phyloP scores from a whole-genome alignment of 2,797 vertebrate species.

The Lophotriccus pileatus region DNA sequence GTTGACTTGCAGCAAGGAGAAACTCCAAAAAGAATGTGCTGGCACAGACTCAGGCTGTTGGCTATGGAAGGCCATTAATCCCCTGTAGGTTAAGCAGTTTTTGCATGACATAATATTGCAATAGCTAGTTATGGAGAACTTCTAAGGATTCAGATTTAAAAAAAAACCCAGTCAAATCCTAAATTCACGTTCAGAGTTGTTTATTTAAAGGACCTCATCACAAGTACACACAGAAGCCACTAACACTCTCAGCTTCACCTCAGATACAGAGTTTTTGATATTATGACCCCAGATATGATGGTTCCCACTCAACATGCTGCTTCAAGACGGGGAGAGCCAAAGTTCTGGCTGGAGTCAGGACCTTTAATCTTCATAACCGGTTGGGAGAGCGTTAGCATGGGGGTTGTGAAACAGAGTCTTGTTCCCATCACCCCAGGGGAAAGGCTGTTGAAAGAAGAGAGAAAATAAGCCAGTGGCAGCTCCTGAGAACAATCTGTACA shows the following conservation, averaged over 20 bases:
- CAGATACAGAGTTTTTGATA: neutral
- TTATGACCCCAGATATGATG: neutral
- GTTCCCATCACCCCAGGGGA: conserved; percentile 95
- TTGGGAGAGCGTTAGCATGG: conserved; percentile 86
- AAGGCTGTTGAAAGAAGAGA: conserved; percentile 80
- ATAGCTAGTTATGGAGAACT: neutral
- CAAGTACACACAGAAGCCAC: neutral
- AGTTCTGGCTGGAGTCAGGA: conserved; percentile 41
- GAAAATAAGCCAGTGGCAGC: neutral
- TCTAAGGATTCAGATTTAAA: neutral
- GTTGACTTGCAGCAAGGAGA: neutral
- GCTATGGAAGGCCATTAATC: neutral
- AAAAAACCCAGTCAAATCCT: neutral
- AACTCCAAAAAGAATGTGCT: neutral
- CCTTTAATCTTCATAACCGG: conserved; percentile 87
- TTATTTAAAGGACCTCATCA: conserved; percentile 73
- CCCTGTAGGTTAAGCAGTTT: neutral
- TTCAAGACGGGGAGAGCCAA: conserved; percentile 70
- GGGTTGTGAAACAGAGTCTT: conserved; percentile 91
- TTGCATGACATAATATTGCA: neutral
- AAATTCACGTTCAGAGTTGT: conserved; percentile 35
- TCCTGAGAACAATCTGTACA: neutral
- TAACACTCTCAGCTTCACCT: neutral
- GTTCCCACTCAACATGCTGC: conserved; percentile 62
- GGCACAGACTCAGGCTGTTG: neutral